Conservation (phyloP, 92 coral and sea anemone genomes). For the Porites lobata region DNA sequence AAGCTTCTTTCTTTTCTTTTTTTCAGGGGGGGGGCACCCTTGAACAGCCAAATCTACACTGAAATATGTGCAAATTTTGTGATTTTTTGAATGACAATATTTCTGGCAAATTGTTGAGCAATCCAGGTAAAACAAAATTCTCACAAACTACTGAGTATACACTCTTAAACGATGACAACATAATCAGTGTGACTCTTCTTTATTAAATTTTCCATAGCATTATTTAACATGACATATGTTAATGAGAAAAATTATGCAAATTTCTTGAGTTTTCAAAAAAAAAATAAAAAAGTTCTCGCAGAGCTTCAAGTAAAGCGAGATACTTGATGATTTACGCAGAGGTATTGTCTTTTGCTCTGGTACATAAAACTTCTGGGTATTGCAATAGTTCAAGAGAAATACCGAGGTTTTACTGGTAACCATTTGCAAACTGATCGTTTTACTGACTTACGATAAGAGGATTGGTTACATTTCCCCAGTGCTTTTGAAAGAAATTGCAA, state of each 20-base stretch:
- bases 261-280: too few relatives aligned
- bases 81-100: constrained; percentile 15
- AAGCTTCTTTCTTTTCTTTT: constrained; percentile 1
- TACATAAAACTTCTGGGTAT: constrained; percentile 10
- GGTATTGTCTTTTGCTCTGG: constrained; percentile 9
- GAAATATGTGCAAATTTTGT: background rate
- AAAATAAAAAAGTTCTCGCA: constrained; percentile 5
- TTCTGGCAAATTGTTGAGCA: constrained; percentile 1
- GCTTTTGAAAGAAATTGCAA: background rate
- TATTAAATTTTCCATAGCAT: too few relatives aligned
- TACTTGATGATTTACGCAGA: background rate
- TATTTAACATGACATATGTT: too few relatives aligned
- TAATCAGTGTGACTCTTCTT: too few relatives aligned
- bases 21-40: constrained; percentile 4
- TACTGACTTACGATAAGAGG: background rate
- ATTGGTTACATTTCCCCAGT: background rate
- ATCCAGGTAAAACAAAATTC: background rate
- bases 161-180: too few relatives aligned
- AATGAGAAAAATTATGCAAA: too few relatives aligned
- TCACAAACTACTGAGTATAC: constrained; percentile 8
- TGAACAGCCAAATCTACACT: constrained; percentile 1
- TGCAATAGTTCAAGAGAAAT: background rate
- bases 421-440: background rate
- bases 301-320: constrained; percentile 7
- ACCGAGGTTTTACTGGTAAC: background rate